Evolutionary conservation across 2,888 invertebrate genomes (phyloP).

Genomic region (Amiota minor): DNA sequence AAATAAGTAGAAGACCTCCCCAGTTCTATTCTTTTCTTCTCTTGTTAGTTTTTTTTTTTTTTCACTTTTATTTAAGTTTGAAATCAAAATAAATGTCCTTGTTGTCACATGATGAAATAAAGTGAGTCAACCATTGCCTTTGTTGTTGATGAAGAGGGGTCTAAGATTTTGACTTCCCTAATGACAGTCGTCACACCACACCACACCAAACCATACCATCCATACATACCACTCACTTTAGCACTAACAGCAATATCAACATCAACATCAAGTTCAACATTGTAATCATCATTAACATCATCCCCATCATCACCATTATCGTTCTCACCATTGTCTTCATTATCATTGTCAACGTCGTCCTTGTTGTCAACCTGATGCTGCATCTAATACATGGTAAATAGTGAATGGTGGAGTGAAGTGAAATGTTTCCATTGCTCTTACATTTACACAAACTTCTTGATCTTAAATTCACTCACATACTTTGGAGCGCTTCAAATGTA

Average conservation of each 20-base stretch:
- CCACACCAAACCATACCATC: slow-evolving; percentile 31
- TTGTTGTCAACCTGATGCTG: slow-evolving; percentile 40
- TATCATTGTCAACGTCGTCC: not conserved
- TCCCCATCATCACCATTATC: slow-evolving; percentile 2
- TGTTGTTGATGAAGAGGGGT: slow-evolving; percentile 43
- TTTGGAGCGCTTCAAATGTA: too few species aligned
- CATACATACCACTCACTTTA: slow-evolving; percentile 23
- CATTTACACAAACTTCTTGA: slow-evolving; percentile 8
- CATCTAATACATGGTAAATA: slow-evolving; percentile 45
- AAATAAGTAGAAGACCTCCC: not conserved
- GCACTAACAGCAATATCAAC: slow-evolving; percentile 25
- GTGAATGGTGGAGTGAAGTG: slow-evolving; percentile 28
- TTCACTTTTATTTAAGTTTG: slow-evolving; percentile 57
- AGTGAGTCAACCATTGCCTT: slow-evolving; percentile 27
- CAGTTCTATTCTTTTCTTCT: not conserved
- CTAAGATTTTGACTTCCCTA: slow-evolving; percentile 66
- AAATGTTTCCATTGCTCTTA: not conserved
- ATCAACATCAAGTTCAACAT: slow-evolving; percentile 27
- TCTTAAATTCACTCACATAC: slow-evolving; percentile 23
- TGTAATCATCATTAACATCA: not conserved
- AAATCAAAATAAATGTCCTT: slow-evolving; percentile 66
- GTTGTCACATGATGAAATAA: slow-evolving; percentile 53
- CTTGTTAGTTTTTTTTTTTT: not conserved
- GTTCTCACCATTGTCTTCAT: not conserved
- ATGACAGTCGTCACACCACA: slow-evolving; percentile 54